Evolutionary conservation across 1,140 invertebrate species (phyloP).

Genomic region (Seison nebaliae): DNA sequence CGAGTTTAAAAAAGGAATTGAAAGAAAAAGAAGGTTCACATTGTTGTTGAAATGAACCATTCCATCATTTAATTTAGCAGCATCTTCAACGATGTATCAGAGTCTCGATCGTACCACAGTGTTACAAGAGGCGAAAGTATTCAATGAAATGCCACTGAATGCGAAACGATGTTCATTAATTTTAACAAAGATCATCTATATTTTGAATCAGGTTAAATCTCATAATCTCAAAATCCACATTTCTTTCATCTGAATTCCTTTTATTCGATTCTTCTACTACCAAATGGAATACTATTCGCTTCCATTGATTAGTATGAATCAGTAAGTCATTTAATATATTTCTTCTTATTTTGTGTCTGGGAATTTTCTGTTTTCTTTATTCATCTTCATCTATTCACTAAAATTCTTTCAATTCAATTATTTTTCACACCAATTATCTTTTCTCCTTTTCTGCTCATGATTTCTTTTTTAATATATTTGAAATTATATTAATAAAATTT

Average conservation of each 20-base stretch:
- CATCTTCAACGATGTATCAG: constrained; percentile 4
- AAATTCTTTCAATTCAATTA: not conserved
- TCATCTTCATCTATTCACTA: not conserved
- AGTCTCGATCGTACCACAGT: constrained; percentile 9
- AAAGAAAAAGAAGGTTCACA: not conserved
- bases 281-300: not conserved
- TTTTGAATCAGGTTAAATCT: constrained; percentile 47
- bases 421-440: not conserved
- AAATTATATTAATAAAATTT: constrained; percentile 1
- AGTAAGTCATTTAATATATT: constrained; percentile 1
- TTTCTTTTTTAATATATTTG: not conserved
- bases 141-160: constrained; percentile 89
- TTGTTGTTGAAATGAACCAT: not conserved
- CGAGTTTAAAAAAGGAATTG: constrained; percentile 7
- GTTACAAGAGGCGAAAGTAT: constrained; percentile 35
- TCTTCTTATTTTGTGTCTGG: not conserved
- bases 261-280: not conserved
- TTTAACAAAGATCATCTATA: constrained; percentile 75
- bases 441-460: not conserved
- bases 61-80: not conserved
- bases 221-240: not conserved
- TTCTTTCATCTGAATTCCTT: not conserved
- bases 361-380: not conserved
- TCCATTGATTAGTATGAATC: constrained; percentile 3
- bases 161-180: constrained; percentile 79